Evolutionary conservation across 2,113 vertebrate species (phyloP).

Genomic region (Nothobranchius kuhntae): DNA sequence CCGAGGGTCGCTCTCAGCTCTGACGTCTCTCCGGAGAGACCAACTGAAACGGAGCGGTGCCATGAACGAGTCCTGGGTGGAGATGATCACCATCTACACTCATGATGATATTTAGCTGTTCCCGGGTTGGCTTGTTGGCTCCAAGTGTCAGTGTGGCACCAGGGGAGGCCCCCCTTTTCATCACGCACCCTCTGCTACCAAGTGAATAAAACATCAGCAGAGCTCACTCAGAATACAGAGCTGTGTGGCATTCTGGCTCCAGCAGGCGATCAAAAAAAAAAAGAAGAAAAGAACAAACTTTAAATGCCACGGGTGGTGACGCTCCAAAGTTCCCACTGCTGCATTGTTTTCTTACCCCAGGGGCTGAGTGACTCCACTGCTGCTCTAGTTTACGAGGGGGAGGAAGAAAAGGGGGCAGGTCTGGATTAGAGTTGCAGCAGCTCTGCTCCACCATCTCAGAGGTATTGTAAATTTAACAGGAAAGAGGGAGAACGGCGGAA

Average conservation of each 20-base stretch:
- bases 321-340: conserved; percentile 65
- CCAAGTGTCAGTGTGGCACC: conserved; percentile 62
- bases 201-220: conserved; percentile 81
- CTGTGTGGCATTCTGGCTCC: conserved; percentile 67
- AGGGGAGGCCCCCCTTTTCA: conserved; percentile 64
- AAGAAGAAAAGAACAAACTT: conserved; percentile 22
- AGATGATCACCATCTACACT: neutral
- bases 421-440: conserved; percentile 58
- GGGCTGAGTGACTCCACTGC: conserved; percentile 51
- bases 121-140: conserved; percentile 72
- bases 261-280: conserved; percentile 42
- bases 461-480: conserved; percentile 60
- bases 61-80: neutral
- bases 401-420: conserved; percentile 13
- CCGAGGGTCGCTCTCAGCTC: conserved; percentile 12
- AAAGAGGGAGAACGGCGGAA: conserved; percentile 48
- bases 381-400: conserved; percentile 60
- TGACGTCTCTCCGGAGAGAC: conserved; percentile 3
- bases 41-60: no score
- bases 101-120: conserved; percentile 60
- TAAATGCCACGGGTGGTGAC: conserved; percentile 67
- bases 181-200: conserved; percentile 64
- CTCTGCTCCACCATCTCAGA: conserved; percentile 44
- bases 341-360: conserved; percentile 64
- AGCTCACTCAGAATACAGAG: conserved; percentile 36